phyloP scores from a whole-genome alignment of 2,797 vertebrate species.

The Gephyroberyx darwinii region DNA sequence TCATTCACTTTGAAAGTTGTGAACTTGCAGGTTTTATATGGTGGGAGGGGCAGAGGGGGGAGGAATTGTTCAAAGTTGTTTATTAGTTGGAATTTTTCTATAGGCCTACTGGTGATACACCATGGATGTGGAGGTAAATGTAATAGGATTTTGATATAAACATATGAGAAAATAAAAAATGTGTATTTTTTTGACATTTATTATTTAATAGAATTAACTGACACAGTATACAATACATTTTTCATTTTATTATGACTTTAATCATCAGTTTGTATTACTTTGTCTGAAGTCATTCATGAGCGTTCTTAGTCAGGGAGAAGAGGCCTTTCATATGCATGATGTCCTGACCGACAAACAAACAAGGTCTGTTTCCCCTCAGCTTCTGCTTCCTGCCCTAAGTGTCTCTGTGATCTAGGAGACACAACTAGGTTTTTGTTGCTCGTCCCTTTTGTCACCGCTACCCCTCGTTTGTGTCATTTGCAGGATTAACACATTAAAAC shows the following conservation, averaged over 20 bases:
- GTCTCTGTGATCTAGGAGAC: constrained; percentile 56
- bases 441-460: constrained; percentile 21
- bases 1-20: too few species aligned
- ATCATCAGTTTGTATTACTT: background rate
- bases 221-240: too few species aligned
- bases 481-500: constrained; percentile 63
- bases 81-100: too few species aligned
- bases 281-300: background rate
- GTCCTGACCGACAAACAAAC: constrained; percentile 4
- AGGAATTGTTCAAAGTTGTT: too few species aligned
- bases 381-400: constrained; percentile 54
- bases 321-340: constrained; percentile 5
- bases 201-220: background rate
- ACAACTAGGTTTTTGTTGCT: background rate
- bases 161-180: background rate
- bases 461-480: constrained; percentile 60
- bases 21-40: too few species aligned
- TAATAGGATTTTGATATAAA: background rate
- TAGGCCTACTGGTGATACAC: too few species aligned
- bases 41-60: too few species aligned
- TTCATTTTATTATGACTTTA: background rate
- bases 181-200: background rate
- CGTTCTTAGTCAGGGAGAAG: background rate
- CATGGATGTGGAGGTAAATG: background rate
- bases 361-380: constrained; percentile 11